Conservation (phyloP, 2,113 vertebrate species). For the Acinonyx jubatus region DNA sequence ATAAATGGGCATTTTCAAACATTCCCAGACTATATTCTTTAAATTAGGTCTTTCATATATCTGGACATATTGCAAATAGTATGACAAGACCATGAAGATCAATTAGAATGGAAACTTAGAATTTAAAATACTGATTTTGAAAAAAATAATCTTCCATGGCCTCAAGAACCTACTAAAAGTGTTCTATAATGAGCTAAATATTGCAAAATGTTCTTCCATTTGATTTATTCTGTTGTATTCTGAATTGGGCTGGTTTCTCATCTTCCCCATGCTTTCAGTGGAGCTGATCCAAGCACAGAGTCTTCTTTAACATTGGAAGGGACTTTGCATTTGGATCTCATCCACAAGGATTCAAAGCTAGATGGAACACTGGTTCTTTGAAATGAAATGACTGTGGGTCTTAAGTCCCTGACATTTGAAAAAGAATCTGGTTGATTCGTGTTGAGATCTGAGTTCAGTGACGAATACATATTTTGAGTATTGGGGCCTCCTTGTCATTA, state of each 20-base stretch:
- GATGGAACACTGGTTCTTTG: neutral
- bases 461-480: neutral
- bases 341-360: slow-evolving; percentile 23
- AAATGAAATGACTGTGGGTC: neutral
- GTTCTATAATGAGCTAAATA: neutral
- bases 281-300: slow-evolving; percentile 32
- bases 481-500: neutral
- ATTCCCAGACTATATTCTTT: neutral
- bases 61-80: neutral
- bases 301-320: slow-evolving; percentile 28
- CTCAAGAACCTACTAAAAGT: slow-evolving; percentile 22
- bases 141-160: neutral
- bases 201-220: slow-evolving; percentile 48
- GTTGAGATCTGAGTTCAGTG: neutral
- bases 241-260: neutral
- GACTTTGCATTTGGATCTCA: slow-evolving; percentile 22
- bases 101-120: slow-evolving; percentile 32
- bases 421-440: neutral
- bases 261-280: neutral
- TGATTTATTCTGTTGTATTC: slow-evolving; percentile 60
- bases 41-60: neutral
- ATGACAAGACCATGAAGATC: neutral
- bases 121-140: slow-evolving; percentile 33
- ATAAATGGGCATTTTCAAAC: neutral
- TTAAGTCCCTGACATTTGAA: neutral